A percentile compares a stretch with the other conserved stretches of the same genome.
These are phyloP conservation scores for Sebastes schlegelii DNA, from an alignment of 2,113 vertebrate species.

Conservation along the genomic window DNA sequence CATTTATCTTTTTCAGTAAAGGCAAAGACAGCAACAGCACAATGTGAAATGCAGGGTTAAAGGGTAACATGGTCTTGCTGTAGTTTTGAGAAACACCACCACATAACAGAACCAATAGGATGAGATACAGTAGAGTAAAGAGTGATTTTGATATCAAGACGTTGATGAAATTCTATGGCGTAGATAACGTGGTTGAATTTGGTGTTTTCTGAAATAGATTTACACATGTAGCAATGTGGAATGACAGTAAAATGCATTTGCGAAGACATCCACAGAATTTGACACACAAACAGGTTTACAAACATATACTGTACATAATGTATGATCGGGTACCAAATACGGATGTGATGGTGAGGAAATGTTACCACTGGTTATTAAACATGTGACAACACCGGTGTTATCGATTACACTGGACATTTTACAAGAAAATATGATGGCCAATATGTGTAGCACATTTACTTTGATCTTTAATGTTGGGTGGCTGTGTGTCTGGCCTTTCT, in stretches of 20 bases:
- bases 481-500: no score
- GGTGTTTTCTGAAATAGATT: neutral
- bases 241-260: neutral
- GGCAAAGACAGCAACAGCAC: slow-evolving; percentile 10
- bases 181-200: neutral
- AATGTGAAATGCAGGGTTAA: slow-evolving; percentile 4
- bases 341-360: no score
- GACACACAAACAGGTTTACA: neutral
- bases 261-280: neutral
- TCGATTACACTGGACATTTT: no score
- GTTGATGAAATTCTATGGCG: neutral
- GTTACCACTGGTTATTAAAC: no score
- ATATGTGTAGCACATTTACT: no score
- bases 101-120: neutral
- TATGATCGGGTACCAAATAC: neutral
- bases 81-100: neutral
- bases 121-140: neutral
- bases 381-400: no score
- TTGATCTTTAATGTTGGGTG: no score
- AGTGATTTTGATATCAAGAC: neutral
- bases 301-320: slow-evolving; percentile 11
- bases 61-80: slow-evolving; percentile 15
- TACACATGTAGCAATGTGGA: neutral
- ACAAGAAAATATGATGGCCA: no score
- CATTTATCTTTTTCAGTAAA: slow-evolving; percentile 48